Conservation (phyloP, 2,888 invertebrate genomes). For the Apamea sordens region DNA sequence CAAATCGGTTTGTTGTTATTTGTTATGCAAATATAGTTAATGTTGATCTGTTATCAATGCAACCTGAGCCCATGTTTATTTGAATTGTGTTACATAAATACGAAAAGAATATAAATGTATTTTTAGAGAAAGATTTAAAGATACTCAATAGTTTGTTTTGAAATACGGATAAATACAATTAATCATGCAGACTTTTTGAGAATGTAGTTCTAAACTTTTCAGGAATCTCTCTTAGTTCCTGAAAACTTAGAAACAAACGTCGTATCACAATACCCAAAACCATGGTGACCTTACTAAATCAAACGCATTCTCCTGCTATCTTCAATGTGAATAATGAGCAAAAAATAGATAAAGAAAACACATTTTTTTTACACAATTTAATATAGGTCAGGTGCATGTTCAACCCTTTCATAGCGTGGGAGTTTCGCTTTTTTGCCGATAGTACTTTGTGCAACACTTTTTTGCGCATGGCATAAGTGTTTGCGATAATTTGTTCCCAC, state of each 20-base stretch:
- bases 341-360: slow-evolving; percentile 86
- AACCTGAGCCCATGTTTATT: slow-evolving; percentile 49
- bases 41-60: slow-evolving; percentile 59
- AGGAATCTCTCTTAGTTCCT: background rate
- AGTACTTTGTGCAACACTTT: slow-evolving; percentile 85
- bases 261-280: slow-evolving; percentile 23
- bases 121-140: background rate
- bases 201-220: background rate
- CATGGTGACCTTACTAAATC: slow-evolving; percentile 75
- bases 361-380: slow-evolving; percentile 80
- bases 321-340: slow-evolving; percentile 84
- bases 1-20: slow-evolving; percentile 70
- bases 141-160: background rate
- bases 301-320: slow-evolving; percentile 78
- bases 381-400: slow-evolving; percentile 90
- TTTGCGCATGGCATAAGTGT: slow-evolving; percentile 84
- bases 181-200: background rate
- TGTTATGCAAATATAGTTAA: slow-evolving; percentile 58
- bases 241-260: background rate
- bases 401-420: slow-evolving; percentile 90
- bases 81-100: slow-evolving; percentile 16
- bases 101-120: background rate
- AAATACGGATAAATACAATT: background rate
- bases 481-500: slow-evolving; percentile 91
- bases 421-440: slow-evolving; percentile 81